Conservation (phyloP, 2,113 vertebrate genomes). For the Oenanthe oenanthe region DNA sequence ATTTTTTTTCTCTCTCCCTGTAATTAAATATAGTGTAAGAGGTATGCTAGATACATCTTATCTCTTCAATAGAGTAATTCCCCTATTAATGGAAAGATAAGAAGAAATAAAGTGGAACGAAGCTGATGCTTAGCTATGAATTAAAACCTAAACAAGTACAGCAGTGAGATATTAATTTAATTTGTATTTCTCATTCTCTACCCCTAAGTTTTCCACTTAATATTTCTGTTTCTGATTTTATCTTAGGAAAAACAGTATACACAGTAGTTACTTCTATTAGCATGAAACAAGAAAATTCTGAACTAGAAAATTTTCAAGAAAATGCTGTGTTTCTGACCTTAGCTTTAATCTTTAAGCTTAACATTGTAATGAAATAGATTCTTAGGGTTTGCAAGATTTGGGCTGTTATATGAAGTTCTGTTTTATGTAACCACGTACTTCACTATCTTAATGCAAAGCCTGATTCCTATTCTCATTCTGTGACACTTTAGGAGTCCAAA, state of each 20-base stretch:
- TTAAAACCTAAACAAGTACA: not conserved
- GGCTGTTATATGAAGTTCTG: not conserved
- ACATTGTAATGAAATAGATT: not conserved
- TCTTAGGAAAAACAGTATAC: not conserved
- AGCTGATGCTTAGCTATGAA: not conserved
- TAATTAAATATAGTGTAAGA: not conserved
- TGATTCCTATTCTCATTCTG: not conserved
- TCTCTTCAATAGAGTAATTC: not conserved
- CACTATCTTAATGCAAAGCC: not conserved
- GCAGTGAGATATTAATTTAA: not conserved
- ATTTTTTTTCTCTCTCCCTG: not conserved
- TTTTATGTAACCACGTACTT: not conserved
- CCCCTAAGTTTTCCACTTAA: not conserved
- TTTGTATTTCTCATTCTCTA: not conserved
- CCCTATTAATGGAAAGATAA: not conserved
- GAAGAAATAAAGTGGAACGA: not conserved
- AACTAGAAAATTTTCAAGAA: not conserved
- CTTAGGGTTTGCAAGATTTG: not conserved
- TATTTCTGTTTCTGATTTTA: not conserved
- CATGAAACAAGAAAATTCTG: not conserved
- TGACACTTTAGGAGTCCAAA: not conserved
- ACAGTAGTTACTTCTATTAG: not conserved
- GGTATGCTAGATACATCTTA: not conserved
- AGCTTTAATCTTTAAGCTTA: not conserved
- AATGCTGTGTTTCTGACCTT: not conserved